A percentile compares a stretch with the other conserved stretches of the same genome.
These are phyloP conservation scores for Danio rerio DNA, from an alignment of 2,113 vertebrate genomes.

Conservation along the genomic window DNA sequence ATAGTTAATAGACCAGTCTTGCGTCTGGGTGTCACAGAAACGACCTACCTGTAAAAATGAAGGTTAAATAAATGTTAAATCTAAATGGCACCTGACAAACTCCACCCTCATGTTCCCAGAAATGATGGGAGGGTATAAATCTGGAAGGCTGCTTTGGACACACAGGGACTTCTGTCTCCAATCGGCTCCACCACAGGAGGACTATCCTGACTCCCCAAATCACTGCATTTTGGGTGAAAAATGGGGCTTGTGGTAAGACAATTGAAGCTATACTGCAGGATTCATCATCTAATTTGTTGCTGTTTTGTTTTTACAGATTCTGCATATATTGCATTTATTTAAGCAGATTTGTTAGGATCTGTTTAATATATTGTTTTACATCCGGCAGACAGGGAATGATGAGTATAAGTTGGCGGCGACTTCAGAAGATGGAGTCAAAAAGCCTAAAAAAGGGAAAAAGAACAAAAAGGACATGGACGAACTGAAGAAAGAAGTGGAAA, in stretches of 20 bases:
- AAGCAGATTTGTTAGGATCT: background rate
- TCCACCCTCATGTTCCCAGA: background rate
- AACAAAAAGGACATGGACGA: conserved; percentile 77
- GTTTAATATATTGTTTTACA: background rate
- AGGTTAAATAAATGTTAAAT: conserved; percentile 25
- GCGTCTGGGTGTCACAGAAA: conserved; percentile 41
- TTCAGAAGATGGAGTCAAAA: conserved; percentile 80
- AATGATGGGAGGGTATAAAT: conserved; percentile 69
- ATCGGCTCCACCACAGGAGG: conserved; percentile 56
- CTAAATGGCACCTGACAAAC: conserved; percentile 43
- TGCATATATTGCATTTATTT: background rate
- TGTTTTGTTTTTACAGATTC: conserved; percentile 20
- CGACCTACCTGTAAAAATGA: conserved; percentile 48
- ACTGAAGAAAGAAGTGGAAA: conserved; percentile 73
- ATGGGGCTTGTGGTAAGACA: conserved; percentile 79
- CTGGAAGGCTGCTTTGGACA: conserved; percentile 47
- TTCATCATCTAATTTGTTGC: background rate
- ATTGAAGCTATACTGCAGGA: conserved; percentile 8
- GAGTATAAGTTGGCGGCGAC: conserved; percentile 91
- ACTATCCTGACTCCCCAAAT: background rate
- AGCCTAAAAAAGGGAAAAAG: conserved; percentile 79
- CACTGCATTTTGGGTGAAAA: conserved; percentile 52
- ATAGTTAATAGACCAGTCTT: conserved; percentile 20
- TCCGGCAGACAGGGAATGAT: conserved; percentile 76
- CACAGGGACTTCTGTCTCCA: conserved; percentile 68